Base-by-base conservation (phyloP, 2,797 vertebrate species). In the Gymnothorax reevesii region DNA sequence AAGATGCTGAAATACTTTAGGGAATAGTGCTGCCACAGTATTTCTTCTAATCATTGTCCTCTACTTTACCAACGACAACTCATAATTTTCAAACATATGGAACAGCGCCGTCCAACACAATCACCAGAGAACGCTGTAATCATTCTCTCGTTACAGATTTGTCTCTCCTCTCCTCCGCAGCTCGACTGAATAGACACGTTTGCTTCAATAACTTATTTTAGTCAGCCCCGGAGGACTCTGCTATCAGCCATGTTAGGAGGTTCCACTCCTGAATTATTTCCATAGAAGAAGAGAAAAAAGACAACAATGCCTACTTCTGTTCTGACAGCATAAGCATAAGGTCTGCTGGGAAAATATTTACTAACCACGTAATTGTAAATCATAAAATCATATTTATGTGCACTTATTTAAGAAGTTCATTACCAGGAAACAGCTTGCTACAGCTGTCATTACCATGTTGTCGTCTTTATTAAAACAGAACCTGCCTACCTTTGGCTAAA, bases 1-100 rank as follows among this genome's bases (percentile, higher is more conserved):
- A 94, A 92, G 42, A 55, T 93, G 86, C 87, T 88, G 89, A 91
- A 90, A 89, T 91, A 92, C 94, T 91, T 90, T 86, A 85, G 94
- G 94, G 95, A 95, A 93, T 95, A 94, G 90, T 95, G 88, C 89
- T 94, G 93, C 90, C 95, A 94, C 95, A 94, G 92, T 93, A 92
- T 94, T 95, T 95, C 94, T 92, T 95, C 93, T 96, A 94, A 96
- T 96, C 95, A 95, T 93, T 92, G 93, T 93, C 89, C 93, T 89
- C 90, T 91, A 86, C 92, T 85, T 90, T 91, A 94, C 92, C 91
- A 93, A 93, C 90, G 87, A 91, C 95, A 94, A 94, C 93, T 95
- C 90, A 92, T 95, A 95, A 95, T 93, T 92, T 91, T 91, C 91
- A 89, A 94, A 94, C 96, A 95, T 95, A 95, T 94, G 93, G 94